These are phyloP conservation scores for Channallabes apus DNA, from an alignment of 2,797 vertebrate genomes.

Conservation along the genomic window DNA sequence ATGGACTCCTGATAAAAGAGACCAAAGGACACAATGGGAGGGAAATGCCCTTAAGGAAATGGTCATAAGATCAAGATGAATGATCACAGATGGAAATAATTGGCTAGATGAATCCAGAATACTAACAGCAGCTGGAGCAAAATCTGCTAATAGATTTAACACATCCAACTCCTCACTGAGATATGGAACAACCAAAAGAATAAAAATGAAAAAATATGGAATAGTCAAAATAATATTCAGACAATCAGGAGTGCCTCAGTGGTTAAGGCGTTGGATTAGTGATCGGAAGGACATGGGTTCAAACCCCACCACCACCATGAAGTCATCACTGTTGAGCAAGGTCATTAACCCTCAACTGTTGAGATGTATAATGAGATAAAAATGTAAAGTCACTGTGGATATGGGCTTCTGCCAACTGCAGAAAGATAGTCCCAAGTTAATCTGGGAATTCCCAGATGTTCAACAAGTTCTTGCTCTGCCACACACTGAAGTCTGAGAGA, in stretches of 20 bases:
- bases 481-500: background rate
- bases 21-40: background rate
- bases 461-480: background rate
- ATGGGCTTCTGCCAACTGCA: too few species aligned
- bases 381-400: too few species aligned
- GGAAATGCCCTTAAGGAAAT: background rate
- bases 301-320: too few species aligned
- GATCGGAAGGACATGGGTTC: too few species aligned
- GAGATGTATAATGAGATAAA: too few species aligned
- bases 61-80: background rate
- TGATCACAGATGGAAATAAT: background rate
- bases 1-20: background rate
- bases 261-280: too few species aligned
- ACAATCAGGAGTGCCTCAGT: too few species aligned
- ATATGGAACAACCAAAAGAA: background rate
- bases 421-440: too few species aligned
- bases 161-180: background rate
- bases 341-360: too few species aligned
- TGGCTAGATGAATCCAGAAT: background rate
- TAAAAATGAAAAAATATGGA: too few species aligned
- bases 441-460: background rate
- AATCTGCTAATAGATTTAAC: too few species aligned
- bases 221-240: background rate
- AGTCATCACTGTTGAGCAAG: too few species aligned
- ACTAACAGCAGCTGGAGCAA: background rate